phyloP scores from a whole-genome alignment of 2,797 vertebrate genomes.

The Danio kyathit region DNA sequence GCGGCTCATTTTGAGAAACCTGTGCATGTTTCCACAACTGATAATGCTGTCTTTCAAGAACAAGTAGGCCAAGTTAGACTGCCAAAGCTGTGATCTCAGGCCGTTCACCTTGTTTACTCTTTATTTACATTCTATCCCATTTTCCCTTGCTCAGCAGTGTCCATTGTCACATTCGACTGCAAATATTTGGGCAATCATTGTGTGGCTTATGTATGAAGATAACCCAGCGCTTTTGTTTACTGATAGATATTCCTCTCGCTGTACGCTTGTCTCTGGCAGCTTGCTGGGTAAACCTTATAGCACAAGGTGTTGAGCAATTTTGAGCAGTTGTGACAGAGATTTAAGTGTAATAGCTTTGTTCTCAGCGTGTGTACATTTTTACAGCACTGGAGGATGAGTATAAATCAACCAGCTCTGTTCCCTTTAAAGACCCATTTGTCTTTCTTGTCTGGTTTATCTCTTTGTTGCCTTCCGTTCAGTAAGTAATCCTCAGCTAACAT shows the following conservation, averaged over 20 bases:
- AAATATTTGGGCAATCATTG: slow-evolving; percentile 18
- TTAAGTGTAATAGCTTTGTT: slow-evolving; percentile 57
- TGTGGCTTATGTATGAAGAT: slow-evolving; percentile 38
- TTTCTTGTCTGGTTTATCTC: slow-evolving; percentile 24
- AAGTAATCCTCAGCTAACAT: slow-evolving; percentile 1
- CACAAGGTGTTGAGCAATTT: slow-evolving; percentile 11
- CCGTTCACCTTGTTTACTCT: slow-evolving; percentile 22
- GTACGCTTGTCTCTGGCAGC: slow-evolving; percentile 2
- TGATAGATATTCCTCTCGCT: background rate
- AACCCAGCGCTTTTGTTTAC: slow-evolving; percentile 43
- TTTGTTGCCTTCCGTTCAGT: slow-evolving; percentile 45
- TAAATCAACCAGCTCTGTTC: slow-evolving; percentile 58
- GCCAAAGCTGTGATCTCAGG: slow-evolving; percentile 39
- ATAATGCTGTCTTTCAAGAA: slow-evolving; percentile 56
- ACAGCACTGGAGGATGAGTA: slow-evolving; percentile 52
- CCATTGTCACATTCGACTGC: slow-evolving; percentile 22
- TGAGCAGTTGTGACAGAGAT: slow-evolving; percentile 61
- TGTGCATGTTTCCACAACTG: slow-evolving; percentile 53
- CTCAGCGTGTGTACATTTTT: slow-evolving; percentile 62
- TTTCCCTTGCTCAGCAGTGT: slow-evolving; percentile 17
- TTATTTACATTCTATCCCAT: slow-evolving; percentile 56
- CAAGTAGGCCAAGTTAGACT: slow-evolving; percentile 51
- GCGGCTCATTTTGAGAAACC: slow-evolving; percentile 58
- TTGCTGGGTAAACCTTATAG: slow-evolving; percentile 10
- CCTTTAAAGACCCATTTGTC: slow-evolving; percentile 26